These are phyloP conservation scores for Timandra comae DNA, from an alignment of 2,888 invertebrate genomes.

Conservation along the genomic window DNA sequence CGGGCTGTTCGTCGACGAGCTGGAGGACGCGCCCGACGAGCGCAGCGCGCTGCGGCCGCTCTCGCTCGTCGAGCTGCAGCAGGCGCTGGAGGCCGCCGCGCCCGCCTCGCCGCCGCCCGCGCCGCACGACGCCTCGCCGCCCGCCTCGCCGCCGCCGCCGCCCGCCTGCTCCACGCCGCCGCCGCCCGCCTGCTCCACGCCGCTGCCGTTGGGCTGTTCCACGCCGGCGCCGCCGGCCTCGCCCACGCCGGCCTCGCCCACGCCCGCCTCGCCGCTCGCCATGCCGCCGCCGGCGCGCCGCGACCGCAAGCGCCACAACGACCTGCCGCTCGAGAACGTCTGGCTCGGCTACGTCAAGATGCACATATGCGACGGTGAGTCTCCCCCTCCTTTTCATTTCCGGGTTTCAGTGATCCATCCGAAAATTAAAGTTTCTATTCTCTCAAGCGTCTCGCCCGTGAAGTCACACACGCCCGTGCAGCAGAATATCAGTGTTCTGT, in stretches of 20 bases:
- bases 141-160: conserved; percentile 6
- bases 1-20: conserved; percentile 43
- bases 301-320: conserved; percentile 36
- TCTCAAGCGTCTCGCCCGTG: too few relatives aligned
- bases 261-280: conserved; percentile 8
- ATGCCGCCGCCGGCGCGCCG: conserved; percentile 9
- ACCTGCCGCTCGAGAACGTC: conserved; percentile 22
- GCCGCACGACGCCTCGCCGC: conserved; percentile 8
- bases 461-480: too few relatives aligned
- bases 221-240: conserved; percentile 10
- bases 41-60: conserved; percentile 28
- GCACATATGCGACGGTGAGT: conserved; percentile 32
- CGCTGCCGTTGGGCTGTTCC: conserved; percentile 11
- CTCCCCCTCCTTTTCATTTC: neutral
- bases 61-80: conserved; percentile 53
- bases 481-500: too few relatives aligned
- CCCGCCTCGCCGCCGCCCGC: conserved; percentile 24
- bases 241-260: conserved; percentile 15
- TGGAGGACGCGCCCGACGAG: conserved; percentile 23
- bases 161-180: conserved; percentile 8
- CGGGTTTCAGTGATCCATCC: too few relatives aligned
- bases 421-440: too few relatives aligned
- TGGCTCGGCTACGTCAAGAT: conserved; percentile 23
- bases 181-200: conserved; percentile 13
- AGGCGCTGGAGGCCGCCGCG: conserved; percentile 43